Base-by-base conservation (phyloP, 2,113 vertebrate species). In the rabbit (Oryctolagus cuniculus) region DNA sequence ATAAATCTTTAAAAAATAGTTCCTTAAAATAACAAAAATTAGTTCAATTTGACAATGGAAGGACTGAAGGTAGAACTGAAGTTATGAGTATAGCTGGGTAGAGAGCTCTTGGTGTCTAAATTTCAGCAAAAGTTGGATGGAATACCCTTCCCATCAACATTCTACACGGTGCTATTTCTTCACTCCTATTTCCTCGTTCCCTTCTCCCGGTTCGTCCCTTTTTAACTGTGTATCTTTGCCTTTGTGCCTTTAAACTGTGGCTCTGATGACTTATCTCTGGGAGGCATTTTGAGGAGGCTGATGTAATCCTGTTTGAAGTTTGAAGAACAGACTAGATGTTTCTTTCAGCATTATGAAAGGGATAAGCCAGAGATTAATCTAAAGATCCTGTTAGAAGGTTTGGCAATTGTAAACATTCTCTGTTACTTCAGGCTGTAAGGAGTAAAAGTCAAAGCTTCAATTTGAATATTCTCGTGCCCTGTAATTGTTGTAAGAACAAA, bases 401-500 rank as follows among this genome's bases (percentile, higher is more conserved):
- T 93, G 61, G 53, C 66, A 73, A 95, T 80, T 86, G 84, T 34
- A 90, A 95, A 93, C 51, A 90, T 67, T 58, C 84, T 90, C 73
- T 90, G 74, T 75, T 93, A 84, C 10, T 93, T 88, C 31, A 80
- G 36, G 38, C 80, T 91, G n/a, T 84, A 78, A 88, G 19, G 31
- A 77, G 79, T 82, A 77, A 58, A 89, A 53, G 24, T 49, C 31
- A 49, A 53, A 89, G 8, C 29, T 84, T 91, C 61, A 51, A 2
- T 80, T 19, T 85, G 78, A 88, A 53, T 88, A 85, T 84, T 75
- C 44, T 44, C n/a, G 34, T 69, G 53, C 36, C 38, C 49, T 90
- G 15, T 44, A 87, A 90, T 74, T 87, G 67, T 74, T 79, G 80
- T 34, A 75, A 92, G 25, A 87, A 80, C 69, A 75, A 84, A 93